Evolutionary conservation across 2,797 vertebrate genomes (phyloP), one percentile per base, ranked within the genome.

Genomic region (Melopsittacus undulatus): DNA sequence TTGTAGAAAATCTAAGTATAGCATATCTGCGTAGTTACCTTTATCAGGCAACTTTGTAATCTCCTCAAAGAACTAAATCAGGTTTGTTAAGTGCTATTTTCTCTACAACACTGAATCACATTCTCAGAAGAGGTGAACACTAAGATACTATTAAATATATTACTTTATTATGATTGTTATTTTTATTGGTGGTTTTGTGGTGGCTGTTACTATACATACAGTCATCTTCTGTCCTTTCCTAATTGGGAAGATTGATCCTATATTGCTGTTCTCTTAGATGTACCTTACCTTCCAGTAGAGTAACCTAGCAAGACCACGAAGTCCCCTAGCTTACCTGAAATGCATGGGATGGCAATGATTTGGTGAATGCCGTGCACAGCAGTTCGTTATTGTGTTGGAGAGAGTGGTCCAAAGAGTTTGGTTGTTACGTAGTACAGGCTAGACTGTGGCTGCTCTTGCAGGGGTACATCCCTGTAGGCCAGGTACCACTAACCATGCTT

Each of bases 21-120:
- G 92, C 69, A 42, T 84, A 96, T 95, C 92, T 96, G 91, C 94
- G 89, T 96, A 96, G 94, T 94, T 97, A 93, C 94, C 92, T 96
- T 94, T 96, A 92, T 94, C 92, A 83, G 79, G 82, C 69, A 96
- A 95, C 76, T 93, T 93, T 97, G 75, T 81, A 96, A 93, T 92
- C 94, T 89, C 73, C 90, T 93, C 87, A 68, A 83, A 95, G 66
- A 88, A 94, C 87, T 92, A 95, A 92, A 96, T 95, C 84, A 66
- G 87, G 82, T 94, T 96, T 94, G 79, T 89, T 92, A 92, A 86
- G 69, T 73, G 84, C 73, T 95, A 90, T 97, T 96, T 96, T 96
- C 92, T 94, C 89, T 86, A 83, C 73, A 81, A 86, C 94, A 91
- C 21, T 95, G 95, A 96, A 91, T 96, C 93, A 95, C 84, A 59